A percentile compares a stretch with the other conserved stretches of the same genome.
Conservation (phyloP, 2,888 invertebrate genomes). For the Morinoia aosen region DNA sequence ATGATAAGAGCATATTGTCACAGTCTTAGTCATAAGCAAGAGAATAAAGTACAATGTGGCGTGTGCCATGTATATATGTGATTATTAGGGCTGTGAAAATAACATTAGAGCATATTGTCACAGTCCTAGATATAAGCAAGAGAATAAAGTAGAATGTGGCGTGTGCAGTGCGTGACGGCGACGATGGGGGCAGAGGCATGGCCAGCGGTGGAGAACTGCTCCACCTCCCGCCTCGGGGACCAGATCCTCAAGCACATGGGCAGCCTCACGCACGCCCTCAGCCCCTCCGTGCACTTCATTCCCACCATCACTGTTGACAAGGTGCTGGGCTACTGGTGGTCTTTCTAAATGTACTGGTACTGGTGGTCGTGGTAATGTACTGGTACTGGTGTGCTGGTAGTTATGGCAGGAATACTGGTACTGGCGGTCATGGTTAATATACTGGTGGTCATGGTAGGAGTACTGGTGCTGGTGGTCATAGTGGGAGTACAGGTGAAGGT, state of each 20-base stretch:
- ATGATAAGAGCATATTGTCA: no score
- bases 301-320: constrained; percentile 85
- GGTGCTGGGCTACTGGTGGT: constrained; percentile 49
- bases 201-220: constrained; percentile 80
- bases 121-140: no score
- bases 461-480: neutral
- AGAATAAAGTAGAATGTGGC: no score
- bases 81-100: no score
- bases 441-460: neutral
- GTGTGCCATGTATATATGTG: no score
- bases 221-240: constrained; percentile 77
- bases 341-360: neutral
- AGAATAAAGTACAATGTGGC: no score
- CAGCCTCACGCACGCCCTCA: constrained; percentile 80
- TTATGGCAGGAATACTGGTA: neutral
- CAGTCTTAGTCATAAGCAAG: no score
- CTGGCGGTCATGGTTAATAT: neutral
- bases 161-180: constrained; percentile 4
- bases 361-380: neutral
- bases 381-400: neutral
- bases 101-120: no score
- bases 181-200: constrained; percentile 75
- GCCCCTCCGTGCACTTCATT: constrained; percentile 80
- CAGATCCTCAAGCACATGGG: constrained; percentile 82
- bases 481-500: neutral